Conservation (phyloP, 2,113 vertebrate species). For the Salvator merianae region DNA sequence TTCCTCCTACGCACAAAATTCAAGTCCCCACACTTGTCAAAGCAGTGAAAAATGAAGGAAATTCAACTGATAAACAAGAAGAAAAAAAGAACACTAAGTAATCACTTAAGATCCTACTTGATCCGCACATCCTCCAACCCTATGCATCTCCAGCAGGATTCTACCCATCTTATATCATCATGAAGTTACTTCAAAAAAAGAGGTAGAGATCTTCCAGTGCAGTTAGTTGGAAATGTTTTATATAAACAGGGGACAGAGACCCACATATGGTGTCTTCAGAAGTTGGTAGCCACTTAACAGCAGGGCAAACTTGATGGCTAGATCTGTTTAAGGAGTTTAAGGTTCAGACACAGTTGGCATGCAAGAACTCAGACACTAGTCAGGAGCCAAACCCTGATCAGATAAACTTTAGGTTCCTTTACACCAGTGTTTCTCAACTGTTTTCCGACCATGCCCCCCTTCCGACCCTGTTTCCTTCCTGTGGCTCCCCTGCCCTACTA, state of each 20-base stretch:
- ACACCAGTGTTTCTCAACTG: background rate
- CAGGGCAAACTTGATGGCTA: too few species aligned
- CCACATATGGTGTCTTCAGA: too few species aligned
- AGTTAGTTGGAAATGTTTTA: background rate
- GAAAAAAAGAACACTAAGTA: too few species aligned
- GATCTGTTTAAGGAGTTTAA: too few species aligned
- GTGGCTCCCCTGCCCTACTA: too few species aligned
- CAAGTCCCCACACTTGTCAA: rapidly evolving
- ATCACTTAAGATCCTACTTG: background rate
- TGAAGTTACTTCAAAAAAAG: too few species aligned
- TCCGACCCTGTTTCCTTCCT: too few species aligned
- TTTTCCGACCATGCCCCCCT: too few species aligned
- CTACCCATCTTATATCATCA: background rate
- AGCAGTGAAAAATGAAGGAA: background rate
- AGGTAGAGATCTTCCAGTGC: background rate
- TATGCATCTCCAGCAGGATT: rapidly evolving
- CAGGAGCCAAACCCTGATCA: background rate
- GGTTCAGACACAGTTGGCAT: background rate
- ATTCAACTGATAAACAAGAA: background rate
- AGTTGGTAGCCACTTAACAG: too few species aligned
- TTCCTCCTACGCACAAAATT: background rate
- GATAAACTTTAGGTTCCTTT: background rate
- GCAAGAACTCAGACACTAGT: background rate
- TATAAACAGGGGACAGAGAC: too few species aligned
- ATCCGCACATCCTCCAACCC: rapidly evolving